Evolutionary conservation across 2,113 vertebrate species (phyloP), one percentile per base, ranked within the genome.

Genomic region (Neolamprologus toae): DNA sequence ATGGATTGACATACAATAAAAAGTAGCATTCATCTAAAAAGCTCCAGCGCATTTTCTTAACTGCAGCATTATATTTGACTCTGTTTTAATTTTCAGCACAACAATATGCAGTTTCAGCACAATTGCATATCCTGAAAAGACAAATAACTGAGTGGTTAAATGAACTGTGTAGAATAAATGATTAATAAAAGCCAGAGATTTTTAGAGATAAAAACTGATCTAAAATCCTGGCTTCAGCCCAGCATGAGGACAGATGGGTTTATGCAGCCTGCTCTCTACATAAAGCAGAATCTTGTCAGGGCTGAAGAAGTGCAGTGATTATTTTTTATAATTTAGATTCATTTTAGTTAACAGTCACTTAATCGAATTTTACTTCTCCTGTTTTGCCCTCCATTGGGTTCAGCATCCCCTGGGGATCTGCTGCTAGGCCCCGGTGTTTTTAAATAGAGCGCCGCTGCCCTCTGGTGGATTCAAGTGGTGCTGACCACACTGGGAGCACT

Each of bases 401-500:
- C 42, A 16, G 37, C 40, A 3, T 53, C 35, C 35, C 40, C 4
- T 21, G 10, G 37, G 33, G 26, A 6, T 12, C 51, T 42, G 14
- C 37, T 19, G 2, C 1, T 10, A 8, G 23, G 5, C 5, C 9
- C 17, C 3, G 8, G 3, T 7, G 7, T 63, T 21, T 79, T 78
- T 59, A 16, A 59, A 68, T 26, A 55, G 86, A 82, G 31, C 87
- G 3, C 55, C 86, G 66, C 86, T 87, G 81, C 83, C 78, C 86
- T 79, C 95, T 94, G 71, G 87, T 88, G 95, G 95, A 49, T 13
- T 6, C 3, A 4, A 1, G 26, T 14, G n/a, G 11, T 6, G 61
- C 53, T 61, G 55, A 3, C 2, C 71, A 28, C 19, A 5, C 1
- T 19, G 40, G 40, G 9, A 9, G 14, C 40, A 42, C 8, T 1